These are phyloP conservation scores for Clangula hyemalis DNA, from an alignment of 2,797 vertebrate species.

Conservation along the genomic window DNA sequence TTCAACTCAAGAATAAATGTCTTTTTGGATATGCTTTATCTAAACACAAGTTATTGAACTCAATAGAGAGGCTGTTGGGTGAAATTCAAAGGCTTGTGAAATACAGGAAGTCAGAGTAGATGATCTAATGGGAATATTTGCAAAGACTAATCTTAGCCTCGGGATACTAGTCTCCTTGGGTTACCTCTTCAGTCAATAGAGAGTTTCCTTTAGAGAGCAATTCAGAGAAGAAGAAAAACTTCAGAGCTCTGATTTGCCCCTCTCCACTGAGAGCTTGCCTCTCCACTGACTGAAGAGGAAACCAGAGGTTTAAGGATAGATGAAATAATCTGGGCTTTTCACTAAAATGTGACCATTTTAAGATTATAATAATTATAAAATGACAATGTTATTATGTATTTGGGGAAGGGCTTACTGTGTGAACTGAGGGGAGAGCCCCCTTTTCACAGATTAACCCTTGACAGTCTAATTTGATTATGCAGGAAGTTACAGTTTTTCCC, in stretches of 20 bases:
- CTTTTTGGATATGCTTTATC: slow-evolving; percentile 53
- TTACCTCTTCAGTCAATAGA: slow-evolving; percentile 62
- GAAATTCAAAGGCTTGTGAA: slow-evolving; percentile 66
- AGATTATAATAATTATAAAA: not conserved
- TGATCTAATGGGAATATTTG: slow-evolving; percentile 67
- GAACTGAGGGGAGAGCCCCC: not conserved
- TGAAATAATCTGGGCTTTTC: not conserved
- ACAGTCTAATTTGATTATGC: not conserved
- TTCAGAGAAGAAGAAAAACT: not conserved
- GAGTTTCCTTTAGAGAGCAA: slow-evolving; percentile 40
- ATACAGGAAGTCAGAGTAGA: slow-evolving; percentile 58
- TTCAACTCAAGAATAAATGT: slow-evolving; percentile 47
- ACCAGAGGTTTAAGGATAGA: not conserved
- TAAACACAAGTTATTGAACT: slow-evolving; percentile 60
- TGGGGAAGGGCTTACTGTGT: not conserved
- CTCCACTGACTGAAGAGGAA: not conserved
- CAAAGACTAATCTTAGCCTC: slow-evolving; percentile 69
- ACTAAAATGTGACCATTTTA: not conserved
- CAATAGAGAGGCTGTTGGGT: slow-evolving; percentile 34
- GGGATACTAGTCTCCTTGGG: slow-evolving; percentile 58
- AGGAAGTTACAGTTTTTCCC: not conserved
- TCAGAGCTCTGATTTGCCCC: not conserved
- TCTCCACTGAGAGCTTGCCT: not conserved
- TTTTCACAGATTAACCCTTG: not conserved
- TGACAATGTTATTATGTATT: not conserved